These are phyloP conservation scores for Drosophila picticornis DNA, from an alignment of 2,888 invertebrate species.

Conservation along the genomic window DNA sequence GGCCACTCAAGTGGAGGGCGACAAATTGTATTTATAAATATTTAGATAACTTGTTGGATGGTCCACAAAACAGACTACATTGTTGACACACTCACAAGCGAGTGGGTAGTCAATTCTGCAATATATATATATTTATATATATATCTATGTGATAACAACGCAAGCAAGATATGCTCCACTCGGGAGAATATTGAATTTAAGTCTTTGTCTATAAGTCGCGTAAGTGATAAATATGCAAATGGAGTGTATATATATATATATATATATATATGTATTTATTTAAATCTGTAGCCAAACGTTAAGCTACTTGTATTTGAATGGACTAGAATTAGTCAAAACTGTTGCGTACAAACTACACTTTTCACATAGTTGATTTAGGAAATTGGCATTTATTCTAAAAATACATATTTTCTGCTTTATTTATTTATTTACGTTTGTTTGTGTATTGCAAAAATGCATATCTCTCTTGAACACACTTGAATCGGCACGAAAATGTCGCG, in stretches of 20 bases:
- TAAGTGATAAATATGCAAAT: too few relatives aligned
- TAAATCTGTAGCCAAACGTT: background rate
- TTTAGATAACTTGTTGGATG: background rate
- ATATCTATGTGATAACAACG: too few relatives aligned
- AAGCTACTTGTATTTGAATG: background rate
- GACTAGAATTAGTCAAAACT: background rate
- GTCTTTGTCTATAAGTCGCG: too few relatives aligned
- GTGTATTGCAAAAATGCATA: background rate
- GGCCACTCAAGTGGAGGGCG: background rate
- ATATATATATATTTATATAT: too few relatives aligned
- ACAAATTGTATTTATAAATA: conserved; percentile 28
- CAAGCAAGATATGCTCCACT: too few relatives aligned
- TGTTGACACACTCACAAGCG: background rate
- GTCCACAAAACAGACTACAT: background rate
- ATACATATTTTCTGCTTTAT: background rate
- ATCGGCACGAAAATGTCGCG: background rate
- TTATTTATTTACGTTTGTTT: background rate
- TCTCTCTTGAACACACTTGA: background rate
- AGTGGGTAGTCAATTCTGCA: background rate
- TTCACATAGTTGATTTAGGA: background rate
- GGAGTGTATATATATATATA: too few relatives aligned
- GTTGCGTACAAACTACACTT: background rate
- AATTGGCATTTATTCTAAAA: background rate
- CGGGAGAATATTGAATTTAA: too few relatives aligned
- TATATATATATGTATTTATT: background rate